These are phyloP conservation scores for Ceratothoa steindachneri DNA, from an alignment of 2,888 invertebrate species.

Conservation along the genomic window DNA sequence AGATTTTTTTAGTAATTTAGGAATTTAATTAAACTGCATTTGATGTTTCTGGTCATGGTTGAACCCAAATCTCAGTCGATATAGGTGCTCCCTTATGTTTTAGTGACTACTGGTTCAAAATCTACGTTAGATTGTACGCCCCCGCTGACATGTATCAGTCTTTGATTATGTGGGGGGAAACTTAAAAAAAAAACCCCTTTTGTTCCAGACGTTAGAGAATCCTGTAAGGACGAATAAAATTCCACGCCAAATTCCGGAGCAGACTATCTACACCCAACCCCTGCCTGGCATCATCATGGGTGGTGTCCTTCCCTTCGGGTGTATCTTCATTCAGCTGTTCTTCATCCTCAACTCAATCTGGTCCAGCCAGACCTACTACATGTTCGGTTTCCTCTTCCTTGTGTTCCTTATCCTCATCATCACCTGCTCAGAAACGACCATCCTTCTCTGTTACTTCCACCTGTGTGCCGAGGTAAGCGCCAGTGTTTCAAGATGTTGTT, in stretches of 20 bases:
- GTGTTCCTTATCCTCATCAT: slow-evolving; percentile 95
- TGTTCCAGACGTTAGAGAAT: slow-evolving; percentile 54
- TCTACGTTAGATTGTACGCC: no score
- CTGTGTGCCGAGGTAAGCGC: slow-evolving; percentile 84
- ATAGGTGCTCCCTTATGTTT: no score
- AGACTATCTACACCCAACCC: slow-evolving; percentile 94
- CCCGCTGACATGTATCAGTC: no score
- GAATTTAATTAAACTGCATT: no score
- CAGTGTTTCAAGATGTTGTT: no score
- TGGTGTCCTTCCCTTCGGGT: slow-evolving; percentile 95
- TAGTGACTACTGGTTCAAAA: no score
- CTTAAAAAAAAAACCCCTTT: no score
- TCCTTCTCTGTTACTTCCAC: slow-evolving; percentile 97
- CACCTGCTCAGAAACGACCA: slow-evolving; percentile 98
- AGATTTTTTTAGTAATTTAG: no score
- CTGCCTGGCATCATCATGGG: slow-evolving; percentile 96
- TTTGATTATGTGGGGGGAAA: no score
- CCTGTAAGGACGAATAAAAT: slow-evolving; percentile 98
- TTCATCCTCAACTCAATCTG: slow-evolving; percentile 98
- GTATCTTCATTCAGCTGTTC: slow-evolving; percentile 97
- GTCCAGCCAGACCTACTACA: slow-evolving; percentile 96
- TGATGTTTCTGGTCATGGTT: no score
- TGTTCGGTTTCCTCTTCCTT: slow-evolving; percentile 97
- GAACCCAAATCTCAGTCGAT: no score
- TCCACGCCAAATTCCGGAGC: slow-evolving; percentile 96